Base-by-base conservation (phyloP, 1,140 invertebrate genomes). In the Procambarus clarkii region DNA sequence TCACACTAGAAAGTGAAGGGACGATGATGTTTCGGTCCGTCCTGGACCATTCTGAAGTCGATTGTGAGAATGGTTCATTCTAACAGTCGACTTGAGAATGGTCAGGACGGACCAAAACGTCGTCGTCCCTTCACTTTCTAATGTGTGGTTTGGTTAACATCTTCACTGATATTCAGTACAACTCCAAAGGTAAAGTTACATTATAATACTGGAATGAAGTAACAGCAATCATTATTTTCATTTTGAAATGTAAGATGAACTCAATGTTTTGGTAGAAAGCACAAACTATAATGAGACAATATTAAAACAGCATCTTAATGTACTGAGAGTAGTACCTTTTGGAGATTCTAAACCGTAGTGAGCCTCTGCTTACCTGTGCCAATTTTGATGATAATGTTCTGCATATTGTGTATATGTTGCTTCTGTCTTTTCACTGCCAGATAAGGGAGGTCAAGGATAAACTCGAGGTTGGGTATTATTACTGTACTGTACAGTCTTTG, bases 291-390 rank as follows among this genome's bases (percentile, higher is more conserved):
- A 34, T 34, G 45, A 54, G 77, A 54, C 45, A 46, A 8, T 48
- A 54, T 18, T 46, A 79, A 50, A 46, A 18, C 24, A 81, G 50
- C 46, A 15, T 80, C 15, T 54, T 50, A 48, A 9, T 54, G 8
- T 80, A 24, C 46, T 81, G n/a, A 54, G 48, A 7, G 48, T 54
- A 54, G 79, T 18, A 48, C 77, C 18, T 81, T 24, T 81, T 54
- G 21, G n/a, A 81, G 44, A 50, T n/a, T 34, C 48, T 81, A 54
- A 74, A 74, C 69, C n/a, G 18, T 81, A 34, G 79, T 24, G 21
- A n/a, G 48, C 48, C 79, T 81, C 46, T 24, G 79, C 79, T 81
- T 81, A 50, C 48, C 48, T n/a, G 79, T 81, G 79, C 79, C 79
- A 81, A 81, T 18, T 81, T 54, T 34, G 48, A 54, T 81, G 48